phyloP scores from a whole-genome alignment of 2,797 vertebrate species.

The Malurus splendens region DNA sequence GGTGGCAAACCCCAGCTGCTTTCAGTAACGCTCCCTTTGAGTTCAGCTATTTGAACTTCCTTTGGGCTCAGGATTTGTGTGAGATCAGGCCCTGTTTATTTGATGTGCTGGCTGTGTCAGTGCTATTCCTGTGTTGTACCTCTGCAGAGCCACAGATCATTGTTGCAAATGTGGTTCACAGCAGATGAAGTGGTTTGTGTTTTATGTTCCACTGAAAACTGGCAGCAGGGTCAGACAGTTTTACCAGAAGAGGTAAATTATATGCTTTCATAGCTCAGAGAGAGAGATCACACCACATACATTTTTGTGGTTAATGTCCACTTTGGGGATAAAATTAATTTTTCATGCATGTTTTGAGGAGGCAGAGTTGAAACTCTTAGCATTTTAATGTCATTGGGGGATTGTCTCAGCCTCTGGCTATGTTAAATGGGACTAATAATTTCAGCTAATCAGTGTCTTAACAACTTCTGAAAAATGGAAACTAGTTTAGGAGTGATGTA shows the following conservation, averaged over 20 bases:
- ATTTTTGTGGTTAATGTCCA: slow-evolving; percentile 49
- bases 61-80: not conserved
- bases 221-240: not conserved
- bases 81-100: not conserved
- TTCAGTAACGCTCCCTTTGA: not conserved
- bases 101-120: not conserved
- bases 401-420: slow-evolving; percentile 51
- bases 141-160: not conserved
- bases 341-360: slow-evolving; percentile 39
- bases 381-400: slow-evolving; percentile 25
- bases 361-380: slow-evolving; percentile 8
- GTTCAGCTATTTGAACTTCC: not conserved
- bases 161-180: not conserved
- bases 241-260: slow-evolving; percentile 36
- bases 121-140: not conserved
- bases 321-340: slow-evolving; percentile 45
- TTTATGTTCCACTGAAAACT: slow-evolving; percentile 3
- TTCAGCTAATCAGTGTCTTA: slow-evolving; percentile 46
- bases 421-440: slow-evolving; percentile 49
- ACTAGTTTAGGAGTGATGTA: slow-evolving; percentile 42
- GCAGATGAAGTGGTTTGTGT: not conserved
- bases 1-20: not conserved
- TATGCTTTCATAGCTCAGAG: not conserved
- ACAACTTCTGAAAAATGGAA: slow-evolving; percentile 56
- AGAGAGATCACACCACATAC: not conserved